Percentiles rank a stretch among this genome's conserved stretches.
phyloP scores from a whole-genome alignment of 2,113 vertebrate species.

The Pelecanus crispus region DNA sequence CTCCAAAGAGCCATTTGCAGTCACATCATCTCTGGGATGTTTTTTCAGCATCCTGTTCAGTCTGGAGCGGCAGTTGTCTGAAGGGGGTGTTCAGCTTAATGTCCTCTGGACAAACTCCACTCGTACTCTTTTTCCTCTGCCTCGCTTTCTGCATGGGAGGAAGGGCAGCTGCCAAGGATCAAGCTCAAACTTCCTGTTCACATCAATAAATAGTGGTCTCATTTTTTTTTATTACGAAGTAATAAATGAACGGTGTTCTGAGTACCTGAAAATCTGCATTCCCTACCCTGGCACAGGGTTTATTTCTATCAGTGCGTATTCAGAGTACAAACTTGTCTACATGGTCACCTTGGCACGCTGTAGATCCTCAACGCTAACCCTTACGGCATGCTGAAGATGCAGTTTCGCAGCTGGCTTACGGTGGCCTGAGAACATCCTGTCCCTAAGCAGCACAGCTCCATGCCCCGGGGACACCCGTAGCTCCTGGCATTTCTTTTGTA shows the following conservation, averaged over 20 bases:
- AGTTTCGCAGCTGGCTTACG: neutral
- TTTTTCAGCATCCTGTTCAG: neutral
- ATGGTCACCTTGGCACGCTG: neutral
- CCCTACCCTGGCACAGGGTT: neutral
- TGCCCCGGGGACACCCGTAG: fast-evolving
- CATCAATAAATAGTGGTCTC: neutral
- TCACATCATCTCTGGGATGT: neutral
- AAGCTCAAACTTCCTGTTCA: neutral
- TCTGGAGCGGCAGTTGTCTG: neutral
- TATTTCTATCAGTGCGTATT: neutral
- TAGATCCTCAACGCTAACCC: neutral
- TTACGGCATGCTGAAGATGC: neutral
- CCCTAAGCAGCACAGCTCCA: neutral
- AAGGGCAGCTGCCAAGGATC: neutral
- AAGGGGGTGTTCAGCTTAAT: neutral
- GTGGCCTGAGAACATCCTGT: fast-evolving
- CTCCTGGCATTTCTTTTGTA: neutral
- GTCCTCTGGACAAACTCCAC: neutral
- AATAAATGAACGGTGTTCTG: neutral
- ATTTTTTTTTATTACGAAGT: neutral
- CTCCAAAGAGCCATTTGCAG: neutral
- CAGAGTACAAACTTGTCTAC: neutral
- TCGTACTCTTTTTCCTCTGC: neutral
- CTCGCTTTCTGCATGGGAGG: neutral
- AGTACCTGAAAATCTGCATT: neutral